Percentiles rank a stretch among this genome's conserved stretches.
Evolutionary conservation across 1,140 invertebrate species (phyloP).

Genomic region (Camponotus floridanus): DNA sequence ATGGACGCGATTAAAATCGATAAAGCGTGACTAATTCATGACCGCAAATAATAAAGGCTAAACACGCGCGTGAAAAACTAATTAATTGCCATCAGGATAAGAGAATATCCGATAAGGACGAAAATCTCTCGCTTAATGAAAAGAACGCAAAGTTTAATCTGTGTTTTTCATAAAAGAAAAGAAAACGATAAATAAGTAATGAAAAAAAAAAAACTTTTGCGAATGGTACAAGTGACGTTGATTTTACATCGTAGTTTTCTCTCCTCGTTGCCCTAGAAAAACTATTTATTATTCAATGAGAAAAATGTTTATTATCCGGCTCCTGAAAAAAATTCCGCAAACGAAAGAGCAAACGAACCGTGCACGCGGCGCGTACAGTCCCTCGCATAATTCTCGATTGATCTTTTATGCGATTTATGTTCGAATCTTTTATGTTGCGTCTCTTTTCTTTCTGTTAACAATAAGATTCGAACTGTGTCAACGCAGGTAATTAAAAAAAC

Average conservation of each 20-base stretch:
- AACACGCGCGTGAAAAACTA: conserved; percentile 37
- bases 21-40: background rate
- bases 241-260: conserved; percentile 22
- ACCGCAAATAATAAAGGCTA: conserved; percentile 25
- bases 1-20: conserved; percentile 12
- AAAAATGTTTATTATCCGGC: conserved; percentile 70
- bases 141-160: conserved; percentile 36
- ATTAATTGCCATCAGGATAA: conserved; percentile 14
- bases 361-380: conserved; percentile 69
- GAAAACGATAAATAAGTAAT: conserved; percentile 33
- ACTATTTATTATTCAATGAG: conserved; percentile 68
- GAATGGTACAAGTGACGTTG: conserved; percentile 10
- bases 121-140: too few relatives aligned
- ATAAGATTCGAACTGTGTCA: conserved; percentile 66
- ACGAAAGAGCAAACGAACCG: conserved; percentile 71
- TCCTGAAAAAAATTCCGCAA: conserved; percentile 70
- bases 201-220: background rate
- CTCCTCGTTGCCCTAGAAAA: conserved; percentile 21
- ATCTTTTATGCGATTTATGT: conserved; percentile 2
- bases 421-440: conserved; percentile 9
- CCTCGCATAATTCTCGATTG: conserved; percentile 39
- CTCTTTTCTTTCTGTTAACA: conserved; percentile 37
- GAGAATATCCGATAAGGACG: conserved; percentile 3
- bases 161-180: background rate
- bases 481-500: conserved; percentile 61